Evolutionary conservation across 1,140 invertebrate genomes (phyloP).

Genomic region (Drosophila pruinosa): DNA sequence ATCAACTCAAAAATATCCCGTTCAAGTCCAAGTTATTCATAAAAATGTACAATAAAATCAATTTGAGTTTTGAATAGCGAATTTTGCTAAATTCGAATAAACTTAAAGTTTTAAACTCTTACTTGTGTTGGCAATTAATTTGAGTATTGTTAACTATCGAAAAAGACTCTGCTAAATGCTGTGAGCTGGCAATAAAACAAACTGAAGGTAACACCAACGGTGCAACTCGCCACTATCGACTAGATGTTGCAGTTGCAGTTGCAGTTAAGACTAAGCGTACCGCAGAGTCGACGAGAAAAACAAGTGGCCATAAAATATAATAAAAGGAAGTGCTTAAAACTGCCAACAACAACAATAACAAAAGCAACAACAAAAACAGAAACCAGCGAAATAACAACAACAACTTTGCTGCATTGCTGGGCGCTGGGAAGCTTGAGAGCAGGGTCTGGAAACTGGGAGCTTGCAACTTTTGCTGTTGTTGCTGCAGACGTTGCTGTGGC

Average conservation of each 20-base stretch:
- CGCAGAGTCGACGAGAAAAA: slow-evolving; percentile 43
- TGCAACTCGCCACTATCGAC: slow-evolving; percentile 26
- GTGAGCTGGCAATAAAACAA: slow-evolving; percentile 54
- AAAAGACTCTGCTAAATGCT: slow-evolving; percentile 55
- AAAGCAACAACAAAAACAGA: slow-evolving; percentile 10
- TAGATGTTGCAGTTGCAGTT: neutral
- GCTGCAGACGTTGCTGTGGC: slow-evolving; percentile 8
- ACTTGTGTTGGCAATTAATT: neutral
- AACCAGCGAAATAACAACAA: too few species aligned
- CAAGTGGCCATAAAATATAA: slow-evolving; percentile 80
- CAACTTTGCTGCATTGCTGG: too few species aligned
- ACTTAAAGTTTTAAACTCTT: neutral
- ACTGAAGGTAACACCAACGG: slow-evolving; percentile 27
- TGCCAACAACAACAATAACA: slow-evolving; percentile 45
- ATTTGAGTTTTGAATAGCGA: too few species aligned
- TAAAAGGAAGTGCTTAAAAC: slow-evolving; percentile 80
- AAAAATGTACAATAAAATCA: too few species aligned
- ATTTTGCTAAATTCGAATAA: neutral
- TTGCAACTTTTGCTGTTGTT: too few species aligned
- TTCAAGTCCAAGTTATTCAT: too few species aligned
- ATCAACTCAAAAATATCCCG: too few species aligned
- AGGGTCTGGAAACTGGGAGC: neutral
- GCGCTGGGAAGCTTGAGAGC: neutral
- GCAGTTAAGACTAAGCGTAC: neutral
- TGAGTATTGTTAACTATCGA: slow-evolving; percentile 27